phyloP scores from a whole-genome alignment of 2,113 vertebrate genomes.

The Dipodomys ordii region DNA sequence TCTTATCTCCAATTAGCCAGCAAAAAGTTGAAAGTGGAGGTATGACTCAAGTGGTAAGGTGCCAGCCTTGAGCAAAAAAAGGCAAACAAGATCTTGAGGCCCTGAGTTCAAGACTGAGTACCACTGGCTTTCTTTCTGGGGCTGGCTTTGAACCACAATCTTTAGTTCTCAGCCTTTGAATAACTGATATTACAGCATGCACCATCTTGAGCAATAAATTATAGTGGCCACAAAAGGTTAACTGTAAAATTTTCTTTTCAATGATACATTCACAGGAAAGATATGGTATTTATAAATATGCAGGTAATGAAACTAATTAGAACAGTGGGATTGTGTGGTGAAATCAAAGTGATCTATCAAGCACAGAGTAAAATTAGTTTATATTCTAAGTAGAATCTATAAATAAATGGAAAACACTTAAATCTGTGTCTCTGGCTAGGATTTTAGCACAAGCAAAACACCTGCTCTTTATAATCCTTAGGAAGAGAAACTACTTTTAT shows the following conservation, averaged over 20 bases:
- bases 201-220: constrained; percentile 1
- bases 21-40: no score
- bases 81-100: not conserved
- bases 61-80: no score
- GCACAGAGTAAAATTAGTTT: not conserved
- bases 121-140: no score
- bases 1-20: no score
- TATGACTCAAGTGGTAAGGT: no score
- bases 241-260: constrained; percentile 34
- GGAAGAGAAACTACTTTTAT: constrained; percentile 31
- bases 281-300: constrained; percentile 7
- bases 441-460: constrained; percentile 33
- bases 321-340: not conserved
- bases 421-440: not conserved
- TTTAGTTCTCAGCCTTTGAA: no score
- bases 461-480: constrained; percentile 31
- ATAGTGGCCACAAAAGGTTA: constrained; percentile 15
- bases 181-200: no score
- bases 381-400: constrained; percentile 21
- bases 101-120: no score
- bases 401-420: not conserved
- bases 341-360: constrained; percentile 10
- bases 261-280: not conserved
- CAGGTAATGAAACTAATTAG: not conserved
- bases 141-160: no score